A percentile compares a stretch with the other conserved stretches of the same genome.
These are phyloP conservation scores for Eudyptes chrysolophus DNA, from an alignment of 2,113 vertebrate genomes.

Conservation along the genomic window DNA sequence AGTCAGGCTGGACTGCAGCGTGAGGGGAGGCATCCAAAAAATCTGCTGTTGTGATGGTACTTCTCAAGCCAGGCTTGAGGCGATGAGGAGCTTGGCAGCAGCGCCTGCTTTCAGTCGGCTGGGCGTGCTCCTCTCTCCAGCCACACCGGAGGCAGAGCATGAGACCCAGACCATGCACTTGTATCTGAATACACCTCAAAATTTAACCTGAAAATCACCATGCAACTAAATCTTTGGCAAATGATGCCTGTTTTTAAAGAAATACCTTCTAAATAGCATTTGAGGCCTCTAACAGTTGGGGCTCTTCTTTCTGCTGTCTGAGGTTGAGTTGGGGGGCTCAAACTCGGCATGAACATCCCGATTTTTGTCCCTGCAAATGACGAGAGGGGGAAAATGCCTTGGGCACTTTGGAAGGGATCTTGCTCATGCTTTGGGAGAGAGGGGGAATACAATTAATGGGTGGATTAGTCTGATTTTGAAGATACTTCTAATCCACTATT, in stretches of 20 bases:
- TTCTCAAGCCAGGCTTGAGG: background rate
- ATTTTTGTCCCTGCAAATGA: background rate
- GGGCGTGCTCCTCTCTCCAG: background rate
- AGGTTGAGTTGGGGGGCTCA: background rate
- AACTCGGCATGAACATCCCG: fast-evolving
- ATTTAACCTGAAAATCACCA: background rate
- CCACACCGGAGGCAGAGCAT: fast-evolving
- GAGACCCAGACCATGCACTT: background rate
- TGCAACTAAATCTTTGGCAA: background rate
- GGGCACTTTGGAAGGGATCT: background rate
- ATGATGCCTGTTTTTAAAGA: background rate
- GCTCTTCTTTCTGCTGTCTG: background rate
- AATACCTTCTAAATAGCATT: background rate
- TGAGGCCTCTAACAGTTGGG: background rate
- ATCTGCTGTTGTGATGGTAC: background rate
- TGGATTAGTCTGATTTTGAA: background rate
- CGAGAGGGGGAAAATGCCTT: background rate
- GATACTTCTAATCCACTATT: background rate
- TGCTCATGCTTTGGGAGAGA: background rate
- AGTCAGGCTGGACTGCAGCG: background rate
- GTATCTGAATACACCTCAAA: background rate
- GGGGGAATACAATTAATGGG: background rate
- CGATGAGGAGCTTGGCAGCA: background rate
- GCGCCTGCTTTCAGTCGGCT: background rate
- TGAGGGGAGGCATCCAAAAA: background rate